A percentile compares a stretch with the other conserved stretches of the same genome.
phyloP scores from a whole-genome alignment of 2,888 invertebrate genomes.

The Epirrhoe tristata region DNA sequence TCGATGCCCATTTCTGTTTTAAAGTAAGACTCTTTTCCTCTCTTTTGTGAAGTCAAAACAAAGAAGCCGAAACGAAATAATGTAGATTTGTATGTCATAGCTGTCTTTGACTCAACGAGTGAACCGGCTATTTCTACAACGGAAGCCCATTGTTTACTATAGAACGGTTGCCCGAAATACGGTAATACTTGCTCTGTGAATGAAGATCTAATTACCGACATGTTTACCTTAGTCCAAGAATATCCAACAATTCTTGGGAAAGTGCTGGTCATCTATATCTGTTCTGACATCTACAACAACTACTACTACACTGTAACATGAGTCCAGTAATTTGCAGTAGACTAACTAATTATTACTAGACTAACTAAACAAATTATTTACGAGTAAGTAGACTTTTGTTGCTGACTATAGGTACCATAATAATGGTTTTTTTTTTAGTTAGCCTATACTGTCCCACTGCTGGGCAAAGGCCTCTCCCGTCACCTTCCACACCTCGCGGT shows the following conservation, averaged over 20 bases:
- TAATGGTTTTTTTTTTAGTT: no score
- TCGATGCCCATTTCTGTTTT: no score
- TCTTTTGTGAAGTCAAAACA: neutral
- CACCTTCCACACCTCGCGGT: no score
- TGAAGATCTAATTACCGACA: slow-evolving; percentile 31
- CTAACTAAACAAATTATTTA: neutral
- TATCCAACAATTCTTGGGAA: no score
- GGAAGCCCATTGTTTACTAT: slow-evolving; percentile 34
- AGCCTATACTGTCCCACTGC: no score
- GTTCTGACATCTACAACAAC: no score
- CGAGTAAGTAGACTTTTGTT: neutral
- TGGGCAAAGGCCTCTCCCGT: no score
- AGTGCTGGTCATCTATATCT: no score
- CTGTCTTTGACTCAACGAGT: slow-evolving; percentile 16
- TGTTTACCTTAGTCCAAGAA: slow-evolving; percentile 10
- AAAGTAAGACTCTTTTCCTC: neutral
- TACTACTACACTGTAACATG: no score
- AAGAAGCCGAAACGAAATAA: slow-evolving; percentile 1
- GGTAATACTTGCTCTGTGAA: slow-evolving; percentile 26
- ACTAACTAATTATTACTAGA: no score
- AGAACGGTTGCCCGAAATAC: slow-evolving; percentile 30
- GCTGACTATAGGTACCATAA: neutral
- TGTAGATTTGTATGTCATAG: slow-evolving; percentile 17
- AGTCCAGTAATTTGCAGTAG: no score
- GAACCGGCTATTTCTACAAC: slow-evolving; percentile 20